These are phyloP conservation scores for Tiphia femorata DNA, from an alignment of 2,888 invertebrate species.

Conservation along the genomic window DNA sequence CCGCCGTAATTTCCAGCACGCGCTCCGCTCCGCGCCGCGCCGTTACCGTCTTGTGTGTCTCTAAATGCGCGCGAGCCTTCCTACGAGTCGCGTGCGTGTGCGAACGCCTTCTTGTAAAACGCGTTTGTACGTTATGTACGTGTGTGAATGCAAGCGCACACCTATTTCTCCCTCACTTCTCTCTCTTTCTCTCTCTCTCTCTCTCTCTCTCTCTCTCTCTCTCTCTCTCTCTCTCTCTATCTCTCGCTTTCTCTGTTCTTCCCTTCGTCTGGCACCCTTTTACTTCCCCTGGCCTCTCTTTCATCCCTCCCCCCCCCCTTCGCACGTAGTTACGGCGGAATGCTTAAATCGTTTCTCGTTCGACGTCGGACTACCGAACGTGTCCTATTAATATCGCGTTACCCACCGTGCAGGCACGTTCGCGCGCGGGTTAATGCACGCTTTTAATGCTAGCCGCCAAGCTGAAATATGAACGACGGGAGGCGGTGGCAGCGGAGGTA, in stretches of 20 bases:
- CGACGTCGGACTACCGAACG: conserved; percentile 44
- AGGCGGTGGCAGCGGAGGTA: conserved; percentile 16
- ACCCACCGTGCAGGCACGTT: conserved; percentile 22
- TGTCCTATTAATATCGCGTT: conserved; percentile 48
- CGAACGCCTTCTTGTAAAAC: background rate
- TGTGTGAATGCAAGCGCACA: background rate
- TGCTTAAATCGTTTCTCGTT: conserved; percentile 35
- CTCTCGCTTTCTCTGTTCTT: background rate
- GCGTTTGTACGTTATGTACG: background rate
- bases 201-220: background rate
- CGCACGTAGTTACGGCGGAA: conserved; percentile 14
- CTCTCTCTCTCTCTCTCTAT: background rate
- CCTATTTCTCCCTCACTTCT: background rate
- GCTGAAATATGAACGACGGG: conserved; percentile 41
- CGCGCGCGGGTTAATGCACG: conserved; percentile 35
- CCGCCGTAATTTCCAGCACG: conserved; percentile 46
- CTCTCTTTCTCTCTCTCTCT: background rate
- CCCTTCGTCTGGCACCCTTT: background rate
- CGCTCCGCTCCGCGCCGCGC: conserved; percentile 16
- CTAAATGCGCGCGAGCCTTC: too few species aligned
- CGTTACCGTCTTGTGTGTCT: too few species aligned
- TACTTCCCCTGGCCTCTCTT: too few species aligned
- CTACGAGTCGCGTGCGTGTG: too few species aligned
- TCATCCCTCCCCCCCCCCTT: background rate
- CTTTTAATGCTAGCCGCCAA: conserved; percentile 35